Base-by-base conservation (phyloP, 1,140 invertebrate species). In the Semibalanus balanoides region DNA sequence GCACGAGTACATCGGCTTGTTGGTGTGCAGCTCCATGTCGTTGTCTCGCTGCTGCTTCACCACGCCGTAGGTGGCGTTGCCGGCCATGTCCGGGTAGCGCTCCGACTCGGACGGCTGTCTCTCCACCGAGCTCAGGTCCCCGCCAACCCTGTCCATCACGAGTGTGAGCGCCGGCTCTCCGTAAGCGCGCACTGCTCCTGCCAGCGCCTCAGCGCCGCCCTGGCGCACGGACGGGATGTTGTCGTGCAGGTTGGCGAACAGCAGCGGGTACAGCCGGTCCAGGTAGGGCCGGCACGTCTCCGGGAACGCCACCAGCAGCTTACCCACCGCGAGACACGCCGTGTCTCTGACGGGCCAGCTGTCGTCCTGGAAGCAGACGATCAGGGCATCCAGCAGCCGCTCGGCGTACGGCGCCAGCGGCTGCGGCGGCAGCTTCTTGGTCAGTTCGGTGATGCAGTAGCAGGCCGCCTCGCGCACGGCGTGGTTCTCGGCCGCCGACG, bases 271-370 rank as follows among this genome's bases (percentile, higher is more conserved):
- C 27, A 88, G 80, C 14, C 78, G 79, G 40, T 83, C 82, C 79
- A 87, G 77, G 14, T 80, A 78, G 28, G 74, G 40, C 81, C 79
- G 82, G 35, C 84, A 84, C 79, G 88, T 86, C 76, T 85, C 83
- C 27, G 87, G 86, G 80, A 86, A 88, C 79, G 84, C 84, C 17
- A 83, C 76, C 30, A 88, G 81, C 81, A 88, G 87, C 78, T 85
- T 86, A 30, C 87, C 87, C 84, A 84, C 86, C 7, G 87, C 87
- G n/a, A 88, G 82, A 82, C 87, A 88, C 0, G 87, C 87, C 80
- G 87, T 86, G 83, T 88, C 87, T 81, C 87, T 80, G 29, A 88
- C 87, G 73, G 87, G 87, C 87, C 87, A 88, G 77, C 85, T 87
- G 76, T 87, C 85, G 83, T 88, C 87, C 79, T 83, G 82, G 80